A percentile compares a stretch with the other conserved stretches of the same genome.
Evolutionary conservation across 2,113 vertebrate genomes (phyloP).

Genomic region (Agelaius phoeniceus): DNA sequence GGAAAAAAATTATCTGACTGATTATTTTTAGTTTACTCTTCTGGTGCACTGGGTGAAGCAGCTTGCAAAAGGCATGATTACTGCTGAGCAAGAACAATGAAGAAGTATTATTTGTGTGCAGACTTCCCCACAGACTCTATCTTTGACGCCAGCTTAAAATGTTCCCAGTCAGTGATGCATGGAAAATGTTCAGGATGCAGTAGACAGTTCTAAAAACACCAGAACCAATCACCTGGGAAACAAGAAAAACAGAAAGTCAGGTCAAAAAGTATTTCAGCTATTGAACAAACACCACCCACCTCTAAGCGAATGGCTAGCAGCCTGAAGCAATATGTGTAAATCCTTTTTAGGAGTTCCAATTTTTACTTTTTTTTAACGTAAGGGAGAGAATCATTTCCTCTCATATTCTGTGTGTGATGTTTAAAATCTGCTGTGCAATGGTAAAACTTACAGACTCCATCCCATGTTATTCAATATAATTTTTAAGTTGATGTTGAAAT

Average conservation of each 20-base stretch:
- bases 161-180: conserved; percentile 59
- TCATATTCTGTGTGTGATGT: background rate
- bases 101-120: conserved; percentile 4
- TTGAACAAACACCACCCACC: conserved; percentile 55
- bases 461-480: background rate
- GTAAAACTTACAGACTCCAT: background rate
- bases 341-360: conserved; percentile 47
- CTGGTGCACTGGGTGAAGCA: background rate
- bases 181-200: conserved; percentile 67
- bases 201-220: conserved; percentile 62
- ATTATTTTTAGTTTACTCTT: conserved; percentile 9
- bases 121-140: conserved; percentile 46
- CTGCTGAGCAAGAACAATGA: conserved; percentile 32
- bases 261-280: conserved; percentile 43
- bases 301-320: conserved; percentile 41
- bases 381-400: background rate
- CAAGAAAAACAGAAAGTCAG: conserved; percentile 64
- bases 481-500: background rate
- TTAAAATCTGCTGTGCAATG: conserved; percentile 7
- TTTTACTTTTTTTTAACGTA: background rate
- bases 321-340: conserved; percentile 55
- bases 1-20: background rate
- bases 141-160: conserved; percentile 63
- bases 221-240: conserved; percentile 68
- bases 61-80: conserved; percentile 16